Evolutionary conservation across 2,797 vertebrate genomes (phyloP).

Genomic region (Capromys pilorides): DNA sequence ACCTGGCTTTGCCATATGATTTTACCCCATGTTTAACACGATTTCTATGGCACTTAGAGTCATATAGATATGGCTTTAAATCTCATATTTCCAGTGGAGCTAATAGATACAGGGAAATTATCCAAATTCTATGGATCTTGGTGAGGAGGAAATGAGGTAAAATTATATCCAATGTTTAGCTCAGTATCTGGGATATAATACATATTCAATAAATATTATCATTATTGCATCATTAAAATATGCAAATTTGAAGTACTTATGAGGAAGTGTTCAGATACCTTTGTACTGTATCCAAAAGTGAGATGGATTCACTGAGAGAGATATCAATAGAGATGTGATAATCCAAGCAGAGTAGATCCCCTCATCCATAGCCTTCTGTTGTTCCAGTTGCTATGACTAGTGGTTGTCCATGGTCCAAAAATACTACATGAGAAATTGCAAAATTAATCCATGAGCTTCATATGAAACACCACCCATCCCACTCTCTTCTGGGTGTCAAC

Average conservation of each 20-base stretch:
- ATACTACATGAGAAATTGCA: background rate
- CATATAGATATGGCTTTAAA: background rate
- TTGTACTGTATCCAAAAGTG: background rate
- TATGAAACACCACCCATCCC: too few species aligned
- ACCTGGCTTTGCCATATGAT: background rate
- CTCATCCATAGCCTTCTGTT: background rate
- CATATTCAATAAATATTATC: background rate
- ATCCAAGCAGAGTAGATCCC: background rate
- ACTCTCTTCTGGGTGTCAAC: rapidly evolving
- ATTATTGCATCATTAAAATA: background rate
- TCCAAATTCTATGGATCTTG: background rate
- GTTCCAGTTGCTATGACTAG: background rate
- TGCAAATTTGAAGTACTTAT: background rate
- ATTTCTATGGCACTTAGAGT: background rate
- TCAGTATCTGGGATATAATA: background rate
- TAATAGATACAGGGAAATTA: background rate
- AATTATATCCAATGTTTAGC: background rate
- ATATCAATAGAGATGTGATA: background rate
- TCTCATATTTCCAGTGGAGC: background rate
- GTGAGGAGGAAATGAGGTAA: background rate
- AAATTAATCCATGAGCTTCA: background rate
- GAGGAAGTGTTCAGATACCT: background rate
- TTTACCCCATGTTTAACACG: background rate
- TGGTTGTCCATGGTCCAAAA: background rate
- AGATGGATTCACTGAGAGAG: background rate